These are phyloP conservation scores for Megalops atlanticus DNA, from an alignment of 2,113 vertebrate genomes.

Conservation along the genomic window DNA sequence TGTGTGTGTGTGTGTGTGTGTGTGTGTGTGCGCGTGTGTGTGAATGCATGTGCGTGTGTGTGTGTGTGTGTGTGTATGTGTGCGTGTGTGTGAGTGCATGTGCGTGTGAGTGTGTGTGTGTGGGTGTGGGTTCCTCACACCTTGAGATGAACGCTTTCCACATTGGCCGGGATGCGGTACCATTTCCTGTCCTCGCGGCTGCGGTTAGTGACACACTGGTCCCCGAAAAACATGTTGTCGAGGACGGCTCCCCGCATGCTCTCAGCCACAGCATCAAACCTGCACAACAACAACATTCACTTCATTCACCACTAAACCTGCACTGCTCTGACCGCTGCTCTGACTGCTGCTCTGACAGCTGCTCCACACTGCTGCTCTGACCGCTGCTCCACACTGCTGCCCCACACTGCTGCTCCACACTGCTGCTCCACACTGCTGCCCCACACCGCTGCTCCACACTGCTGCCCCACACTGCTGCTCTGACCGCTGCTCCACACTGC, in stretches of 20 bases:
- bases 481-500: too few relatives aligned
- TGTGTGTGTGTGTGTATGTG: not conserved
- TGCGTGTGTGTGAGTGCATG: too few relatives aligned
- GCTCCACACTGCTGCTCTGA: too few relatives aligned
- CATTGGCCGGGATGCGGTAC: conserved; percentile 79
- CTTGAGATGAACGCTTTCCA: conserved; percentile 80
- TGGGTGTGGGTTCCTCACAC: conserved; percentile 51
- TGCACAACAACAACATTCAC: not conserved
- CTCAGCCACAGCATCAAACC: conserved; percentile 62
- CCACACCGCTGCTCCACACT: not conserved
- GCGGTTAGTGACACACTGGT: conserved; percentile 70
- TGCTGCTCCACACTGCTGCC: too few relatives aligned
- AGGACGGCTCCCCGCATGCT: conserved; percentile 78
- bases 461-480: too few relatives aligned
- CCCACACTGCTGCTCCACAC: too few relatives aligned
- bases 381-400: too few relatives aligned
- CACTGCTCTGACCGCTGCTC: too few relatives aligned
- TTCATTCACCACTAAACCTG: not conserved
- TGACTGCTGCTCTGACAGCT: too few relatives aligned
- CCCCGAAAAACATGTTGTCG: conserved; percentile 83
- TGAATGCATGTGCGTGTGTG: not conserved
- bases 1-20: not conserved
- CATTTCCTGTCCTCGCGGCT: conserved; percentile 61
- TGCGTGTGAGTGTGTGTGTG: not conserved
- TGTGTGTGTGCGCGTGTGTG: not conserved